These are phyloP conservation scores for Camptogramma bilineatum DNA, from an alignment of 2,888 invertebrate genomes.

Conservation along the genomic window DNA sequence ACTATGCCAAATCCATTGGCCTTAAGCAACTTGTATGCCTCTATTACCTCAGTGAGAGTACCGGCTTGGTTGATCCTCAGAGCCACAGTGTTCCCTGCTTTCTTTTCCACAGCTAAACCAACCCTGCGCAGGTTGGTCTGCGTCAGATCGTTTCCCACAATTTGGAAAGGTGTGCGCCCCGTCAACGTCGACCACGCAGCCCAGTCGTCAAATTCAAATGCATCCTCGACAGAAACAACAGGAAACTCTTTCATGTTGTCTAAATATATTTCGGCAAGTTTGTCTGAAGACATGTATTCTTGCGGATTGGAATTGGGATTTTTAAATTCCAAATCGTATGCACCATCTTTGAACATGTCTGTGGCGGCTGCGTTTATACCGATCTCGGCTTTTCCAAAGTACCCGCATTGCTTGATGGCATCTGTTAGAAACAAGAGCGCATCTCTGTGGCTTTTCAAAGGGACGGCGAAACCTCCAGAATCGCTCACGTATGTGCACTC, in stretches of 20 bases:
- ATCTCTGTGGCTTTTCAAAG: constrained; percentile 97
- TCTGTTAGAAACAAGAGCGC: constrained; percentile 92
- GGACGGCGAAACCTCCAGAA: constrained; percentile 99
- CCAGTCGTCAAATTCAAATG: constrained; percentile 99
- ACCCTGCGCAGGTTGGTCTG: constrained; percentile 96
- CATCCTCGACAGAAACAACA: constrained; percentile 98
- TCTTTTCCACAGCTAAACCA: constrained; percentile 95
- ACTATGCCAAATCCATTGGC: constrained; percentile 96
- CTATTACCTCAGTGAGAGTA: constrained; percentile 97
- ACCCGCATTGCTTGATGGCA: constrained; percentile 97
- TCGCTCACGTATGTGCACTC: constrained; percentile 98
- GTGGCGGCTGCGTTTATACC: constrained; percentile 99
- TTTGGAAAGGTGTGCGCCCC: constrained; percentile 89
- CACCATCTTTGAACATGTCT: constrained; percentile 94
- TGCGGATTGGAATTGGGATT: constrained; percentile 95
- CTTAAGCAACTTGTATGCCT: constrained; percentile 96
- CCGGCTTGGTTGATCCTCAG: constrained; percentile 99
- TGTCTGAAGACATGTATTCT: constrained; percentile 92
- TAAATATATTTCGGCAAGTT: constrained; percentile 94
- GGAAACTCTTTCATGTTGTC: constrained; percentile 95
- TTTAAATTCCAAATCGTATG: constrained; percentile 99
- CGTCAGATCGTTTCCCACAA: constrained; percentile 97
- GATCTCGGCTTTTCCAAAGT: constrained; percentile 95
- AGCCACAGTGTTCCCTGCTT: constrained; percentile 96
- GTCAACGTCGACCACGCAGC: constrained; percentile 95